These are phyloP conservation scores for Hermodice carunculata DNA, from an alignment of 2,888 invertebrate species.

Conservation along the genomic window DNA sequence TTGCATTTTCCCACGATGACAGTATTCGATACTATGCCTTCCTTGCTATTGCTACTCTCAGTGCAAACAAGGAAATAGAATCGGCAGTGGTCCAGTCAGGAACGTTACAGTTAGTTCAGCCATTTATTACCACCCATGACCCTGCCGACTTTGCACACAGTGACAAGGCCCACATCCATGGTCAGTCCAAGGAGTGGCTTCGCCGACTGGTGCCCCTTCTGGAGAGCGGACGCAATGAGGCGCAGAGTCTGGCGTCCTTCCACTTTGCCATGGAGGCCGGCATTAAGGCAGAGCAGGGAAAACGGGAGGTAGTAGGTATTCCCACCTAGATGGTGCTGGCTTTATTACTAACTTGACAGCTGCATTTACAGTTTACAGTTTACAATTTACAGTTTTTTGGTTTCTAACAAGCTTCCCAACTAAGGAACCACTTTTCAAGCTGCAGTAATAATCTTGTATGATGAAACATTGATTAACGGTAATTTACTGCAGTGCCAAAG, in stretches of 20 bases:
- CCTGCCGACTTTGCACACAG: conserved; percentile 91
- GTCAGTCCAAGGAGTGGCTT: conserved; percentile 96
- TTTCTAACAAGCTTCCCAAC: no score
- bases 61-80: conserved; percentile 98
- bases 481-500: no score
- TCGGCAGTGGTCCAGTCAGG: conserved; percentile 95
- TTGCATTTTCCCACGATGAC: conserved; percentile 97
- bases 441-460: no score
- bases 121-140: conserved; percentile 94
- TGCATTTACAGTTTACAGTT: no score
- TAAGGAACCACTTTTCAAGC: no score
- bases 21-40: conserved; percentile 91
- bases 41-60: conserved; percentile 94
- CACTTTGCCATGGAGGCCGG: conserved; percentile 99
- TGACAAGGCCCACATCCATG: conserved; percentile 88
- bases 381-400: no score
- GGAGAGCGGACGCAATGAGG: conserved; percentile 94
- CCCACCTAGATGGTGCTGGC: conserved; percentile 6
- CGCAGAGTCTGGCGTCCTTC: conserved; percentile 95
- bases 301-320: conserved; percentile 58
- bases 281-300: conserved; percentile 82
- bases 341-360: no score
- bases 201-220: conserved; percentile 92
- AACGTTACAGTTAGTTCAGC: conserved; percentile 96
- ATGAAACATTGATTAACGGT: no score